Evolutionary conservation across 2,113 vertebrate species (phyloP), one percentile per base, ranked within the genome.

Genomic region (Corythornis cristatus): DNA sequence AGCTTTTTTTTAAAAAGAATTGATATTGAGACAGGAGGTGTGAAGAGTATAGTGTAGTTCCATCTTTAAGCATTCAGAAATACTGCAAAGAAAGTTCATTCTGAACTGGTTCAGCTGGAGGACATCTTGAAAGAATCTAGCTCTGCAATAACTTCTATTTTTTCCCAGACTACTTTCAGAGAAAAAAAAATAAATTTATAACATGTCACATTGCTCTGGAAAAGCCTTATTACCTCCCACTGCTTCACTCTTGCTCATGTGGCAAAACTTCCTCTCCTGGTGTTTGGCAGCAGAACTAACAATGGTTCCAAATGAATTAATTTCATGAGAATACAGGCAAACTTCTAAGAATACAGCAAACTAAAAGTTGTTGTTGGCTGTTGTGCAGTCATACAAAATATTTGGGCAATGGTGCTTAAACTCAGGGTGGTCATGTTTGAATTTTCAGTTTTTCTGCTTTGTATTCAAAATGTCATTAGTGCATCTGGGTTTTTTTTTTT

Each of bases 331-430:
- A 23, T 33, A 51, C 0, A 0, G 25, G 33, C 21, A 89, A 65
- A 65, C 4, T 26, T 72, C 50, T 15, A 54, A 21, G 10, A 82
- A 26, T 2, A 43, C 20, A 75, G 18, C 11, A 78, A 67, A 10
- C 7, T 20, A 19, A 67, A 78, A 64, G 15, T 29, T 68, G 1
- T 35, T 70, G 13, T 12, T 60, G 37, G 12, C 12, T 46, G 15
- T 71, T 3, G 3, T 1, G 3, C 21, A 31, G 12, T 20, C 2
- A 2, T 50, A 70, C 50, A 42, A 57, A 80, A 54, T 0, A 1
- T 60, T 57, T 57, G 19, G 40, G 11, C 5, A 40, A 48, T 6
- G 8, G 11, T 77, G 10, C 33, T 86, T 86, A 40, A 64, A 56
- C 37, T n/a, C 56, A 70, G 67, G 25, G 66, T 8, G 40, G 22